These are phyloP conservation scores for Sebastes cheni DNA, from an alignment of 2,797 vertebrate genomes.

Conservation along the genomic window DNA sequence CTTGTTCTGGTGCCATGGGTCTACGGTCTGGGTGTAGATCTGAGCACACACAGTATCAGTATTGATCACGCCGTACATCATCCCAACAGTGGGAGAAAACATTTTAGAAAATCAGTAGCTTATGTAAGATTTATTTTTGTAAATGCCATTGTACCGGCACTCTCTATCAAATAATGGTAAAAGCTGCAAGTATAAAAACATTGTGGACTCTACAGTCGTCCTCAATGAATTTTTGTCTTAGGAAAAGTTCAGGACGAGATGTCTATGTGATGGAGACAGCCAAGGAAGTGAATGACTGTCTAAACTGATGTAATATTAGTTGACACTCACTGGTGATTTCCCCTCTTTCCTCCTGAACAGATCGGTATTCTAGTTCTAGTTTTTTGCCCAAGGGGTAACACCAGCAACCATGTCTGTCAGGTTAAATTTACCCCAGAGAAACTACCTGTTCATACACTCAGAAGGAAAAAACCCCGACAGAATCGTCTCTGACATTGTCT, in stretches of 20 bases:
- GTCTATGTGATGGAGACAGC: neutral
- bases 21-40: neutral
- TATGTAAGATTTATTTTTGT: neutral
- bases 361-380: neutral
- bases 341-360: neutral
- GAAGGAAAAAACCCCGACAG: neutral
- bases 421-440: constrained; percentile 41
- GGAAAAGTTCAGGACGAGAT: constrained; percentile 3
- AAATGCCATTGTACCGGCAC: neutral
- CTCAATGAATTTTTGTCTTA: neutral
- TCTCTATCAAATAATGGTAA: neutral
- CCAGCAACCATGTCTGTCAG: constrained; percentile 41
- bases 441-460: constrained; percentile 34
- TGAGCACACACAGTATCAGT: neutral
- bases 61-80: no score
- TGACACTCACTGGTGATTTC: constrained; percentile 40
- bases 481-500: constrained; percentile 33
- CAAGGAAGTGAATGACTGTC: neutral
- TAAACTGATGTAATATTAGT: constrained; percentile 32
- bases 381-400: constrained; percentile 22
- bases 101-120: neutral
- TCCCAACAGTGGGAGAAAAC: neutral
- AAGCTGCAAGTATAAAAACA: neutral
- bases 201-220: neutral
- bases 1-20: neutral